A percentile compares a stretch with the other conserved stretches of the same genome.
Evolutionary conservation across 2,797 vertebrate species (phyloP).

Genomic region (Arnoldichthys spilopterus): DNA sequence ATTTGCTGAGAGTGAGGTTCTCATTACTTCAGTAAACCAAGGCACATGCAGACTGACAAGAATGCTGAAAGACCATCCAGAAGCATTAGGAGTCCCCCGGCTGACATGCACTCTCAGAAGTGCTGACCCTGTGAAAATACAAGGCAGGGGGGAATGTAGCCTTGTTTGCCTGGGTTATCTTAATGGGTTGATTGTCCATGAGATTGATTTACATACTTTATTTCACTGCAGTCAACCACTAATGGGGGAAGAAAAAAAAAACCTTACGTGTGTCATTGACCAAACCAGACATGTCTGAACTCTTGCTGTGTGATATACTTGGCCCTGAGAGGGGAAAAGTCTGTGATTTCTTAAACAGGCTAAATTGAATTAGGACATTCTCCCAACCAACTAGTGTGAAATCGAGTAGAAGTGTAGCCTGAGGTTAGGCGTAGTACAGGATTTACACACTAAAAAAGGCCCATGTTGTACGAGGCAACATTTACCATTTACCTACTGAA

Average conservation of each 20-base stretch:
- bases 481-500: slow-evolving; percentile 63
- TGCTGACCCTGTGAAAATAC: slow-evolving; percentile 36
- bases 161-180: slow-evolving; percentile 21
- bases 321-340: slow-evolving; percentile 65
- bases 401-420: slow-evolving; percentile 74
- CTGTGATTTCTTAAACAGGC: slow-evolving; percentile 70
- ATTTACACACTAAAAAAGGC: slow-evolving; percentile 66
- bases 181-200: slow-evolving; percentile 34
- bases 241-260: slow-evolving; percentile 43
- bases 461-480: slow-evolving; percentile 60
- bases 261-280: slow-evolving; percentile 55
- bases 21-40: slow-evolving; percentile 47
- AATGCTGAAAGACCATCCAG: slow-evolving; percentile 49
- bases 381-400: slow-evolving; percentile 76
- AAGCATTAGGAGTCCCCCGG: slow-evolving; percentile 36
- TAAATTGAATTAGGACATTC: slow-evolving; percentile 80
- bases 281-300: slow-evolving; percentile 63
- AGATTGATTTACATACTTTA: slow-evolving; percentile 55
- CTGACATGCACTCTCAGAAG: slow-evolving; percentile 26
- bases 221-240: slow-evolving; percentile 30
- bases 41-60: slow-evolving; percentile 33
- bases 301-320: slow-evolving; percentile 64
- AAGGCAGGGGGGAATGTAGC: not conserved
- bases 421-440: slow-evolving; percentile 69
- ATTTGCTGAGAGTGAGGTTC: slow-evolving; percentile 38